Conservation (phyloP, 2,888 invertebrate species). For the Trypoxylon attenuatum region DNA sequence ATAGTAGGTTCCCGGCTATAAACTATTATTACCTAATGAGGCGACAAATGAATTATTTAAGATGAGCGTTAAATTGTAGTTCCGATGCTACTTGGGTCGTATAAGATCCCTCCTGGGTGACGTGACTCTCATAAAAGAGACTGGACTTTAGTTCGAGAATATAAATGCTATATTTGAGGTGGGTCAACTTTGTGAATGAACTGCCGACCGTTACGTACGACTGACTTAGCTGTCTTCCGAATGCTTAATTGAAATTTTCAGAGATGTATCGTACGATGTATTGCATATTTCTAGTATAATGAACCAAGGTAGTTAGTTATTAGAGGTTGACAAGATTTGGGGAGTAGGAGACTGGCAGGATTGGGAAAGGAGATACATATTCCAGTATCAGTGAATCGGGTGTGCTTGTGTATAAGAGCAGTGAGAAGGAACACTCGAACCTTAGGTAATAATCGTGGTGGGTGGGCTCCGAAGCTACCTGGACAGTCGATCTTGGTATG, state of each 20-base stretch:
- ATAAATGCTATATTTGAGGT: neutral
- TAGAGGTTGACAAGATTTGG: too few relatives aligned
- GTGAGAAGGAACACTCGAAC: constrained; percentile 26
- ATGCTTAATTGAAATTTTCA: neutral
- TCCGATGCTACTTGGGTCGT: neutral
- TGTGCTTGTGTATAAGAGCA: constrained; percentile 33
- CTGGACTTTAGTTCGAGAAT: neutral
- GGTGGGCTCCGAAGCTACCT: constrained; percentile 50
- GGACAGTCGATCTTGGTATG: constrained; percentile 41
- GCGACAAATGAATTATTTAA: neutral
- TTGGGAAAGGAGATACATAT: too few relatives aligned
- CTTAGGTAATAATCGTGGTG: constrained; percentile 48
- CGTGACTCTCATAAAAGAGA: neutral
- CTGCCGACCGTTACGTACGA: neutral
- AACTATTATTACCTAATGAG: neutral
- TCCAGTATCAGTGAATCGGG: constrained; percentile 14
- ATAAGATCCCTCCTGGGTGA: neutral
- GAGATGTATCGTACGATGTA: too few relatives aligned
- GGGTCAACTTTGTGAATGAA: neutral
- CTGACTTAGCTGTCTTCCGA: neutral
- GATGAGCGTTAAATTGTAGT: neutral
- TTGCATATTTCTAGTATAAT: too few relatives aligned
- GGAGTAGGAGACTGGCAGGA: too few relatives aligned
- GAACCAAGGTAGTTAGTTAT: too few relatives aligned
- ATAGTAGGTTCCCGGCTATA: neutral